Base-by-base conservation (phyloP, 2,113 vertebrate species). In the Gobio gobio region DNA sequence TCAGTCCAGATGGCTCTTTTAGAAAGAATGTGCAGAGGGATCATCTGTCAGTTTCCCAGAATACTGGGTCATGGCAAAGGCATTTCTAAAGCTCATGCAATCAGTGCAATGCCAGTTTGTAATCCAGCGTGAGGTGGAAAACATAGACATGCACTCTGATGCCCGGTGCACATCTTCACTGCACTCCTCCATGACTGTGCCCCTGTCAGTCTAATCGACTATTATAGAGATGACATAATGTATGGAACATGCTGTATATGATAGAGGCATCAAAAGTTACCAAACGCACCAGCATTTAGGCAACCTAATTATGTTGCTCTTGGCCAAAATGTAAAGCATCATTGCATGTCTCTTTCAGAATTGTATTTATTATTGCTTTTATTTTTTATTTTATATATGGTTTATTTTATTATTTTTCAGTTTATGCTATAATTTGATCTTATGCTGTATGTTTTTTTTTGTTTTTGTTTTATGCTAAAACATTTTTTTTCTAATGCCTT, bases 1-100 rank as follows among this genome's bases (percentile, higher is more conserved):
- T 45, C 26, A 18, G 51, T 51, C 58, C 88, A 92, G 87, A 90
- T 90, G 90, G 85, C 77, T 76, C 80, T 70, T 76, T 83, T 90
- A 77, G 76, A 84, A 91, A 86, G 88, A 78, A 51, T 64, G 76
- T 66, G 77, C 70, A 16, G 20, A 51, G 85, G 40, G 86, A 78
- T 90, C 76, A 47, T 88, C 83, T 88, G 66, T 85, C 82, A 75
- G 45, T 85, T 54, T 40, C 68, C 73, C 75, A 63, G 78, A 87
- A 75, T 86, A 73, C 56, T 54, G 58, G 84, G 78, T 86, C 90
- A 89, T 12, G 80, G 49, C 68, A 72, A 73, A 87, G 87, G 87
- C 83, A 89, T 89, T 83, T 88, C 78, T 86, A 73, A 78, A 26
- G 59, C 10, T 24, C 43, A 10, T 87, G 84, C 73, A 61, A 87